phyloP scores from a whole-genome alignment of 1,140 invertebrate genomes.

The Drosophila nebulosa region DNA sequence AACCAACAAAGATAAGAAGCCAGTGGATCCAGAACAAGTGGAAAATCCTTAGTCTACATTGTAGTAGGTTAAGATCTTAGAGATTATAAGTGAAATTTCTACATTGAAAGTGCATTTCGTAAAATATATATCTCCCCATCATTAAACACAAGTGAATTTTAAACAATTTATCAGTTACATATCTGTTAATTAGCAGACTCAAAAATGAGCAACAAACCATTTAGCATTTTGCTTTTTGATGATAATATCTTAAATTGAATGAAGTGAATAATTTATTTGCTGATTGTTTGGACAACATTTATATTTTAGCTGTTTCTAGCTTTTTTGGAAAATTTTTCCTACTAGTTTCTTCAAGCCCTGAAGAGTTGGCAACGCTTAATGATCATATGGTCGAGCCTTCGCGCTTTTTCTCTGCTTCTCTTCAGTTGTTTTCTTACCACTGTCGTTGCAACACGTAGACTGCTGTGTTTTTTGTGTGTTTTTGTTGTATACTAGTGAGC shows the following conservation, averaged over 20 bases:
- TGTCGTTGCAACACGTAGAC: conserved; percentile 61
- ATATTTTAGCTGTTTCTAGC: too few relatives aligned
- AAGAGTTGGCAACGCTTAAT: too few relatives aligned
- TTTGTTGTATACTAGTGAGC: conserved; percentile 32
- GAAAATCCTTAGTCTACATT: conserved; percentile 26
- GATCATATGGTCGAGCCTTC: conserved; percentile 7
- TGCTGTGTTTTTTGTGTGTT: conserved; percentile 41
- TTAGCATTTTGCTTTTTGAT: too few relatives aligned
- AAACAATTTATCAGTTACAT: too few relatives aligned
- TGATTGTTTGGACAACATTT: too few relatives aligned
- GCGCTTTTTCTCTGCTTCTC: conserved; percentile 16
- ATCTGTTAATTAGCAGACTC: neutral
- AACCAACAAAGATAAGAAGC: conserved; percentile 20
- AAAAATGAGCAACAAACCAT: neutral
- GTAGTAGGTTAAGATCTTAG: neutral
- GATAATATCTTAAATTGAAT: too few relatives aligned
- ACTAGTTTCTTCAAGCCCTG: neutral
- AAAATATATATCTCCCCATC: neutral
- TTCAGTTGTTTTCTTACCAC: conserved; percentile 56
- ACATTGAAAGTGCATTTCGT: neutral
- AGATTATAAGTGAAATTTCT: neutral
- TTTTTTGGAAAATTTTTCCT: too few relatives aligned
- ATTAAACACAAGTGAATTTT: neutral
- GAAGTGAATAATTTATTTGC: too few relatives aligned
- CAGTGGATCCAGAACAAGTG: conserved; percentile 9